These are phyloP conservation scores for Spisula solida DNA, from an alignment of 2,888 invertebrate species.

Conservation along the genomic window DNA sequence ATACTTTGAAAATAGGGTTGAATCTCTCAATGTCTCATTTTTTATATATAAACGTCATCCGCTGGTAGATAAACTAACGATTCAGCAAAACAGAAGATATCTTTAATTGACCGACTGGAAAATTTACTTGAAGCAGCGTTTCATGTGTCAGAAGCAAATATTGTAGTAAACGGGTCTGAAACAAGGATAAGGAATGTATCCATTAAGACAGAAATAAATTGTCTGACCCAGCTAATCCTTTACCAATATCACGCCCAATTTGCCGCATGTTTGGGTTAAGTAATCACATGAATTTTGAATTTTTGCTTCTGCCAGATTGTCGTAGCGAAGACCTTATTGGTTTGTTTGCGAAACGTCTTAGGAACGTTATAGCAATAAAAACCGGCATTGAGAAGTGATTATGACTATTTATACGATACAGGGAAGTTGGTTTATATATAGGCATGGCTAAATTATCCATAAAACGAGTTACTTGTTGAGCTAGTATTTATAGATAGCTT, in stretches of 20 bases:
- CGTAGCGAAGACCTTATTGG: background rate
- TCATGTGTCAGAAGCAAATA: background rate
- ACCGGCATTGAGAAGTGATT: background rate
- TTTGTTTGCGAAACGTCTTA: background rate
- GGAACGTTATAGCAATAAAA: background rate
- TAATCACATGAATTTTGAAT: no score
- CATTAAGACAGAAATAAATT: background rate
- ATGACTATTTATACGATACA: background rate
- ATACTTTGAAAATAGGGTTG: no score
- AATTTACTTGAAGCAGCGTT: background rate
- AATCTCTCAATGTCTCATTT: no score
- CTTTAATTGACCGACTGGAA: slow-evolving; percentile 16
- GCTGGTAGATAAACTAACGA: background rate
- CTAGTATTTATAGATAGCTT: background rate
- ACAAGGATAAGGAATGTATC: slow-evolving; percentile 5
- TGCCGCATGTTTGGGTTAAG: background rate
- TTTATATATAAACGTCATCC: no score
- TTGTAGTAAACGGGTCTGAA: background rate
- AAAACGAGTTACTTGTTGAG: background rate
- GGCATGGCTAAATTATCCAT: background rate
- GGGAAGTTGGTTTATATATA: background rate
- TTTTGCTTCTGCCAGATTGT: background rate
- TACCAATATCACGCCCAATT: slow-evolving; percentile 17
- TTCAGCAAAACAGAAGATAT: background rate
- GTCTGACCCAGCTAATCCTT: slow-evolving; percentile 15